Conservation (phyloP, 2,888 invertebrate genomes). For the Julus scanicus region DNA sequence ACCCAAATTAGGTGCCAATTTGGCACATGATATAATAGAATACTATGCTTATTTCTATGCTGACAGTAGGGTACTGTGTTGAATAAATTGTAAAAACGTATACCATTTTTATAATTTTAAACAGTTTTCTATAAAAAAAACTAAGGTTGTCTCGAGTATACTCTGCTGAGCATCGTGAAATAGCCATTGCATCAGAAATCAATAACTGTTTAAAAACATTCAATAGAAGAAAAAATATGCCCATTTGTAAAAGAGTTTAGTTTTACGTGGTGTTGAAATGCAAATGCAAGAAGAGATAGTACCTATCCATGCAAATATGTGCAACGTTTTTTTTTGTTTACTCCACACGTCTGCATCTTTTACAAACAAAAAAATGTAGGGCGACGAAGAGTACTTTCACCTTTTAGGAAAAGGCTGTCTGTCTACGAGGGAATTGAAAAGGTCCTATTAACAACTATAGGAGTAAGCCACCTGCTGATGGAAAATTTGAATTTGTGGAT, state of each 20-base stretch:
- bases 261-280: neutral
- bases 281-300: neutral
- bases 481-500: conserved; percentile 11
- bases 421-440: conserved; percentile 10
- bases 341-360: neutral
- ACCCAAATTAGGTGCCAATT: too few species aligned
- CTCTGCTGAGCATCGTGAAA: too few species aligned
- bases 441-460: neutral
- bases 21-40: too few species aligned
- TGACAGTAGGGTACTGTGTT: too few species aligned
- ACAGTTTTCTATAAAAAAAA: too few species aligned
- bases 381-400: neutral
- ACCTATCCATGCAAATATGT: neutral
- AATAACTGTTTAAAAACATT: too few species aligned
- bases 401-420: neutral
- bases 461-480: conserved; percentile 44
- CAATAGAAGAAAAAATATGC: too few species aligned
- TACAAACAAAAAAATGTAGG: neutral
- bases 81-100: too few species aligned
- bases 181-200: too few species aligned
- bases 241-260: neutral
- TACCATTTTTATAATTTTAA: too few species aligned
- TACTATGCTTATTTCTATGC: too few species aligned
- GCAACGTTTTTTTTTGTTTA: neutral
- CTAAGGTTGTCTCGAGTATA: too few species aligned